Evolutionary conservation across 2,797 vertebrate genomes (phyloP).

Genomic region (Heteromormyrus szaboi): DNA sequence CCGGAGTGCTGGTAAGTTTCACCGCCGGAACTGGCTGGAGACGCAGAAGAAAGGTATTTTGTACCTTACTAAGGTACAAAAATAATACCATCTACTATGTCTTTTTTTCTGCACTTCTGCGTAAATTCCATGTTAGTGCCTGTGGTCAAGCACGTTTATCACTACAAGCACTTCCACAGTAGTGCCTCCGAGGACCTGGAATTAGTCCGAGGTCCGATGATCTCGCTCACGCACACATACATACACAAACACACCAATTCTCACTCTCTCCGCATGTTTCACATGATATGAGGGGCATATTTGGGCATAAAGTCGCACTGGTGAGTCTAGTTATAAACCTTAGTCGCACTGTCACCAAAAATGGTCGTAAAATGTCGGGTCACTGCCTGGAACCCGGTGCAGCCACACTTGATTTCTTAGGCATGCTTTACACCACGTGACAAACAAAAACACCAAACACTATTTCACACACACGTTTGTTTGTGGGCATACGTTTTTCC

Average conservation of each 20-base stretch:
- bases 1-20: not conserved
- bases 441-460: too few relatives aligned
- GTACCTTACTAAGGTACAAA: not conserved
- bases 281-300: not conserved
- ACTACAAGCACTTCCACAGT: not conserved
- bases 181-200: not conserved
- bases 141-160: not conserved
- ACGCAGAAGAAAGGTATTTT: not conserved
- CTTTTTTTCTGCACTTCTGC: not conserved
- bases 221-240: not conserved
- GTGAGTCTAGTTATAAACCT: not conserved
- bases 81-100: not conserved
- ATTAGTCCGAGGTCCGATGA: not conserved
- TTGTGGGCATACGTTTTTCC: too few relatives aligned
- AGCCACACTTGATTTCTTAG: too few relatives aligned
- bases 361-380: too few relatives aligned
- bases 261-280: not conserved
- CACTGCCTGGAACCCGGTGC: too few relatives aligned
- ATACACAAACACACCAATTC: not conserved
- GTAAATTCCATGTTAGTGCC: not conserved
- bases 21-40: not conserved
- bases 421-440: too few relatives aligned
- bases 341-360: too few relatives aligned
- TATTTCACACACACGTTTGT: too few relatives aligned
- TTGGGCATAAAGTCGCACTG: not conserved